A percentile compares a stretch with the other conserved stretches of the same genome.
Evolutionary conservation across 2,797 vertebrate genomes (phyloP).

Genomic region (Leptatherina wallacei): DNA sequence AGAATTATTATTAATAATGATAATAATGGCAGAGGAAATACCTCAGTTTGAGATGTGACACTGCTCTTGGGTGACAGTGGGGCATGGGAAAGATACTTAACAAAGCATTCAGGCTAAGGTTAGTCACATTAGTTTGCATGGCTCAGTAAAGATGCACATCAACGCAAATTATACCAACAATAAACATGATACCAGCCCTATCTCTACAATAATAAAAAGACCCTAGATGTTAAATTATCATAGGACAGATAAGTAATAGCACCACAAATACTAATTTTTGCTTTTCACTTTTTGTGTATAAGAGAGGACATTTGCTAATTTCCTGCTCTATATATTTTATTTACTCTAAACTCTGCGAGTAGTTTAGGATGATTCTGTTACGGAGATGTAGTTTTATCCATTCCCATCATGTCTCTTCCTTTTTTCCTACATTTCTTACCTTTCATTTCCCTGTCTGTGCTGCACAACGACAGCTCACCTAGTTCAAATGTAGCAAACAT

Average conservation of each 20-base stretch:
- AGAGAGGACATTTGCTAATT: neutral
- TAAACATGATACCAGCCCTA: neutral
- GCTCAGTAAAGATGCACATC: conserved; percentile 10
- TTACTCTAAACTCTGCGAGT: neutral
- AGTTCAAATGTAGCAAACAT: too few relatives aligned
- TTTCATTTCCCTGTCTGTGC: too few relatives aligned
- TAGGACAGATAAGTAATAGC: too few relatives aligned
- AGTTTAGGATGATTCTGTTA: neutral
- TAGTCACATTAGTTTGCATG: conserved; percentile 25
- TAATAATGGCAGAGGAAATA: conserved; percentile 73
- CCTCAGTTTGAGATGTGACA: conserved; percentile 59
- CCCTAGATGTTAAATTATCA: too few relatives aligned
- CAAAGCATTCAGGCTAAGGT: conserved; percentile 49
- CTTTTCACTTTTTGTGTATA: neutral
- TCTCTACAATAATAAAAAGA: neutral
- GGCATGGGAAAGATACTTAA: conserved; percentile 74
- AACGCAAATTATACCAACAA: neutral
- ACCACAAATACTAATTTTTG: too few relatives aligned
- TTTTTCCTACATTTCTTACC: too few relatives aligned
- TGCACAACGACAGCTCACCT: too few relatives aligned
- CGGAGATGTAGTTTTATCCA: too few relatives aligned
- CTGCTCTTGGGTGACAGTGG: conserved; percentile 57
- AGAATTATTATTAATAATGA: conserved; percentile 75
- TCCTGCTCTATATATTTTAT: neutral
- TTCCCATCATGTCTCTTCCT: too few relatives aligned